Evolutionary conservation across 2,113 vertebrate species (phyloP).

Genomic region (Trogon surrucura): DNA sequence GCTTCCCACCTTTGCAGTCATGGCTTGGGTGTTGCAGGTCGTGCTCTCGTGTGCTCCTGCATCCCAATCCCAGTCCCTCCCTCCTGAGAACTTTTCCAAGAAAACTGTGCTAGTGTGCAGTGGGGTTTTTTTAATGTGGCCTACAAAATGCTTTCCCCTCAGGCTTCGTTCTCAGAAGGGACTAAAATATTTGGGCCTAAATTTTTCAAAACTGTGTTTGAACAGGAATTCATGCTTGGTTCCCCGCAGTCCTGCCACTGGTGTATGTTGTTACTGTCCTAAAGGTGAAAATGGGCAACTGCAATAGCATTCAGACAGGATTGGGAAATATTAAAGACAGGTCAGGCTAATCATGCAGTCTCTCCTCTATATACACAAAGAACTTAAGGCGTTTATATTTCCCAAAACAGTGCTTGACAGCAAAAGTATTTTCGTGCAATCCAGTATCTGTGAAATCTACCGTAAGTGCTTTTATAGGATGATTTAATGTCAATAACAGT

Average conservation of each 20-base stretch:
- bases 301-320: not conserved
- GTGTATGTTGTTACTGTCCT: not conserved
- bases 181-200: not conserved
- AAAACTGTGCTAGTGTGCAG: not conserved
- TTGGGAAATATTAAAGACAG: not conserved
- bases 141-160: not conserved
- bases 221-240: not conserved
- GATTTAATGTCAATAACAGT: slow-evolving; percentile 21
- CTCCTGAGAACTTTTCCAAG: not conserved
- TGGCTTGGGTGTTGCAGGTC: not conserved
- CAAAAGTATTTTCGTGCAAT: not conserved
- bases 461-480: slow-evolving; percentile 26
- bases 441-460: slow-evolving; percentile 37
- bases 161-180: not conserved
- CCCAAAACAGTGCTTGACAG: slow-evolving; percentile 35
- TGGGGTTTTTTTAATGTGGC: not conserved
- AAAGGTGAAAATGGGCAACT: not conserved
- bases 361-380: not conserved
- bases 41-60: not conserved
- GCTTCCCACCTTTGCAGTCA: not conserved
- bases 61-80: not conserved
- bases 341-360: not conserved
- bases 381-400: slow-evolving; percentile 40
- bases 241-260: not conserved
- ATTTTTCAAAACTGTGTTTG: not conserved